phyloP scores from a whole-genome alignment of 2,113 vertebrate genomes.

The Origma solitaria region DNA sequence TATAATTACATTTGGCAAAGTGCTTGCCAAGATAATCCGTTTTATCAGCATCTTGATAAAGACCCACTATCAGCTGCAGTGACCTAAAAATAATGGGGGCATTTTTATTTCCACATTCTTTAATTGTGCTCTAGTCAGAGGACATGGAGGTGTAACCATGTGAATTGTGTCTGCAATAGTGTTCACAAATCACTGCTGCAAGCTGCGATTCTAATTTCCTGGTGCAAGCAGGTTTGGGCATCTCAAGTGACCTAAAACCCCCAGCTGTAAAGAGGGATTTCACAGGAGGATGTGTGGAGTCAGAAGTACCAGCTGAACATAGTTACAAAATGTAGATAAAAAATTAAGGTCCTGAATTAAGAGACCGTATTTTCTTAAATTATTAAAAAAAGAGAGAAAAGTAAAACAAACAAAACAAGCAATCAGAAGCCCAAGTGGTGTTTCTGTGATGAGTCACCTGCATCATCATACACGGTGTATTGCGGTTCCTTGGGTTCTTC shows the following conservation, averaged over 20 bases:
- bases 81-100: not conserved
- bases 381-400: not conserved
- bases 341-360: not conserved
- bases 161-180: not conserved
- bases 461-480: not conserved
- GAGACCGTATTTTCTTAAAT: not conserved
- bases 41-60: constrained; percentile 2
- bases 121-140: not conserved
- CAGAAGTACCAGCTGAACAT: not conserved
- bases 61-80: not conserved
- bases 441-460: constrained; percentile 16
- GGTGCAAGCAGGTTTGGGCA: not conserved
- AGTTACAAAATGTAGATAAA: not conserved
- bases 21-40: not conserved
- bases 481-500: not conserved
- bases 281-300: not conserved
- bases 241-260: not conserved
- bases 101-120: not conserved
- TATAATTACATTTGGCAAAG: not conserved
- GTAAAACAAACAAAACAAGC: not conserved
- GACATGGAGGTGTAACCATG: accelerated
- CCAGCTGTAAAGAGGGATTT: not conserved
- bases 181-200: not conserved
- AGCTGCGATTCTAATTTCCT: not conserved
- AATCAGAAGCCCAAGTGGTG: not conserved